These are phyloP conservation scores for Cerceris ruficornis DNA, from an alignment of 2,888 invertebrate genomes.

Conservation along the genomic window DNA sequence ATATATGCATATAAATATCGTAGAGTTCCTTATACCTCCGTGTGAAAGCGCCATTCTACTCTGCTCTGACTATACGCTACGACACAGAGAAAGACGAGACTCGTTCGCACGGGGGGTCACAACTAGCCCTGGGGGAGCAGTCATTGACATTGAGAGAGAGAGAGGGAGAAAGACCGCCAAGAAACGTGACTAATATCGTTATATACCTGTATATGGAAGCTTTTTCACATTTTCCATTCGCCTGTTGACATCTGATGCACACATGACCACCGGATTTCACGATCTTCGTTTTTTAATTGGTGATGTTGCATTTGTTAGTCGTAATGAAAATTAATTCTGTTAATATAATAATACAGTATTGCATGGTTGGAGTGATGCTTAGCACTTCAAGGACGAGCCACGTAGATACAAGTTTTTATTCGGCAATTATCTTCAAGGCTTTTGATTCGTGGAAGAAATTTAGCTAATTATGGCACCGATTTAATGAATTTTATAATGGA, in stretches of 20 bases:
- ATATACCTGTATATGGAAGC: slow-evolving; percentile 51
- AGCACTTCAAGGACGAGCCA: no score
- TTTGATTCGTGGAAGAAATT: no score
- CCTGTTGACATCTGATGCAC: slow-evolving; percentile 25
- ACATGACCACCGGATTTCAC: slow-evolving; percentile 9
- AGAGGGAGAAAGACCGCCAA: slow-evolving; percentile 51
- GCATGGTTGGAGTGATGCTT: not conserved
- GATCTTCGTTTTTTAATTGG: not conserved
- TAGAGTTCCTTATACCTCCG: slow-evolving; percentile 52
- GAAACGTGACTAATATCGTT: slow-evolving; percentile 70
- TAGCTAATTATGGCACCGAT: no score
- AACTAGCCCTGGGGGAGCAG: slow-evolving; percentile 71
- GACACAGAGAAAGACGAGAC: slow-evolving; percentile 66
- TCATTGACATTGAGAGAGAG: slow-evolving; percentile 74
- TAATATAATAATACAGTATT: not conserved
- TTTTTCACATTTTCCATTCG: slow-evolving; percentile 56
- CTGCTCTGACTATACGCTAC: slow-evolving; percentile 44
- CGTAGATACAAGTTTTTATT: no score
- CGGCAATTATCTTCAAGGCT: no score
- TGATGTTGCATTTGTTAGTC: not conserved
- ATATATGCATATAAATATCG: slow-evolving; percentile 27
- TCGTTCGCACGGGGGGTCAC: slow-evolving; percentile 70
- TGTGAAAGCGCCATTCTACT: slow-evolving; percentile 70
- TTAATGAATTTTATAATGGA: no score
- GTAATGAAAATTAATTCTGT: no score